Percentiles rank a stretch among this genome's conserved stretches.
Conservation (phyloP, 1,140 invertebrate genomes). For the Psix sp. region DNA sequence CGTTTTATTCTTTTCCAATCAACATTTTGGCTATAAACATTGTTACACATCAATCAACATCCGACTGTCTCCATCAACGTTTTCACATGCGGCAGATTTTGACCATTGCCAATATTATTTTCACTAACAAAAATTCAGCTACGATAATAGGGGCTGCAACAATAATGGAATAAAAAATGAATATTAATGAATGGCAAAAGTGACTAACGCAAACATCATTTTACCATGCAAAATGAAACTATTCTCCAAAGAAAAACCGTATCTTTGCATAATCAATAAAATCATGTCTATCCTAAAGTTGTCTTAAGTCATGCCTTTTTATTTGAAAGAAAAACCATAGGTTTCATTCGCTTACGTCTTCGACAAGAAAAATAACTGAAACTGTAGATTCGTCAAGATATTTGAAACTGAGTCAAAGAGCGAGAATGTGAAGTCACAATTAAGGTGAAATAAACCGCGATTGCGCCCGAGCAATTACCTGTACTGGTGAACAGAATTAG, state of each 20-base stretch:
- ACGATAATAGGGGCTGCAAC: constrained; percentile 22
- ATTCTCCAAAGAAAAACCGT: no score
- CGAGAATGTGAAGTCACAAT: no score
- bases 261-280: no score
- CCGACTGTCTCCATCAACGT: constrained; percentile 6
- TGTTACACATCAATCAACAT: neutral
- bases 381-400: no score
- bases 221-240: no score
- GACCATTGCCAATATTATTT: constrained; percentile 14
- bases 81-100: constrained; percentile 7
- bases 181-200: no score
- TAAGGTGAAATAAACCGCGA: neutral
- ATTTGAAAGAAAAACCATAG: constrained; percentile 25
- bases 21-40: constrained; percentile 7
- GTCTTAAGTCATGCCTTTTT: constrained; percentile 3
- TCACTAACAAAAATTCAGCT: constrained; percentile 24
- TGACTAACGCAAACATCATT: no score
- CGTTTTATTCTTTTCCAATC: neutral
- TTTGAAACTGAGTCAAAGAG: no score
- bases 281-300: no score
- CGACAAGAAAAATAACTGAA: no score
- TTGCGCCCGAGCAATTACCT: constrained; percentile 68
- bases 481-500: constrained; percentile 79
- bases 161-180: constrained; percentile 21
- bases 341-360: constrained; percentile 6